A percentile compares a stretch with the other conserved stretches of the same genome.
phyloP scores from a whole-genome alignment of 2,113 vertebrate species.

The Malurus melanocephalus region DNA sequence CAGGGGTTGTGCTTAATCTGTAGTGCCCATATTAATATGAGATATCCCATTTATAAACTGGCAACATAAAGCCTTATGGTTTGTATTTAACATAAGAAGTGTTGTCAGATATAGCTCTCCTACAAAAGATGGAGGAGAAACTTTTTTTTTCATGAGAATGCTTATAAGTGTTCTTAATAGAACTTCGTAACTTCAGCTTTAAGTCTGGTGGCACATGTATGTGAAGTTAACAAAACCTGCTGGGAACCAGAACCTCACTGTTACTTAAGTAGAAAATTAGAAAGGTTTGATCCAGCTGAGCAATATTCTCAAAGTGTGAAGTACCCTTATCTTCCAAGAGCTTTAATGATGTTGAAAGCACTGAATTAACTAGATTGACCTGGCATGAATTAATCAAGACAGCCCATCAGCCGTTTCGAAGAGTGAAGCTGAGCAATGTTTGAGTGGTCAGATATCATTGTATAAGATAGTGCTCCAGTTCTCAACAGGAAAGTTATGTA shows the following conservation, averaged over 20 bases:
- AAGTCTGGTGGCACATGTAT: background rate
- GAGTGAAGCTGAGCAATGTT: background rate
- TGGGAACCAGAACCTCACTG: background rate
- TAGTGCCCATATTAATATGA: background rate
- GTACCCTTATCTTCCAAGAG: background rate
- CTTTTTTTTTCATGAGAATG: background rate
- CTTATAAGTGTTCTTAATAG: background rate
- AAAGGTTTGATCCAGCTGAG: background rate
- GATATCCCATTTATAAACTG: background rate
- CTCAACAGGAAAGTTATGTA: background rate
- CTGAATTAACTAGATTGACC: background rate
- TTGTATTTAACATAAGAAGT: background rate
- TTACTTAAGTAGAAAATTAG: background rate
- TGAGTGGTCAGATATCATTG: background rate
- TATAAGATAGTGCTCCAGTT: background rate
- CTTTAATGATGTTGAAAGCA: background rate
- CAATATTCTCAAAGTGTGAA: background rate
- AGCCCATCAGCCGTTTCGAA: background rate
- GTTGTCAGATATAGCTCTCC: background rate
- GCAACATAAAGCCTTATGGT: background rate
- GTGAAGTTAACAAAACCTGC: background rate
- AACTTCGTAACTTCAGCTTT: background rate
- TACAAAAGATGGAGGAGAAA: background rate
- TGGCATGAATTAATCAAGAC: constrained; percentile 16
- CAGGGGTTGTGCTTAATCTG: background rate